Evolutionary conservation across 2,113 vertebrate genomes (phyloP).

Genomic region (Arenaria interpres): DNA sequence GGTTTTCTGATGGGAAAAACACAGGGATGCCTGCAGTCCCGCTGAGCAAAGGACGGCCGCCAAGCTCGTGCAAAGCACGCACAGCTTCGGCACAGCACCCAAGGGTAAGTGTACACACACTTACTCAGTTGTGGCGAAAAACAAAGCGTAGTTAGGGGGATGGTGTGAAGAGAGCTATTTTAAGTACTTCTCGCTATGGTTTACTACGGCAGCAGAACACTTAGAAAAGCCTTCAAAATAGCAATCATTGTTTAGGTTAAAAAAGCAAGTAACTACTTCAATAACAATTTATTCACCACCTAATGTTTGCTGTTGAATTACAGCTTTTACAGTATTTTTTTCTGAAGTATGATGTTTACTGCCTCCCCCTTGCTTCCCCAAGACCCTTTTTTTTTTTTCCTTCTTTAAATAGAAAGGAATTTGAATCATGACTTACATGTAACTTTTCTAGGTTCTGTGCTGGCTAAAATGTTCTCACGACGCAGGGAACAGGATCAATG

Average conservation of each 20-base stretch:
- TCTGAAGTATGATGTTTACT: constrained; percentile 22
- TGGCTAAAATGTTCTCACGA: constrained; percentile 78
- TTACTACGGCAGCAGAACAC: constrained; percentile 13
- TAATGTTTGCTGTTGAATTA: constrained; percentile 43
- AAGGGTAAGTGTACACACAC: fast-evolving
- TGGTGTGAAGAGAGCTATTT: neutral
- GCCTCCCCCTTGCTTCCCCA: neutral
- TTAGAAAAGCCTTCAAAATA: constrained; percentile 37
- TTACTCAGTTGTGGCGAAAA: neutral
- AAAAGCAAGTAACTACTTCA: constrained; percentile 39
- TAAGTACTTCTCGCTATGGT: neutral
- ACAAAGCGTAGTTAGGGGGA: neutral
- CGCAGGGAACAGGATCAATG: constrained; percentile 71
- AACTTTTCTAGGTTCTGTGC: constrained; percentile 78
- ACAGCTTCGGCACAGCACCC: neutral
- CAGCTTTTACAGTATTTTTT: constrained; percentile 42
- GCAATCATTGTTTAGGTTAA: constrained; percentile 48
- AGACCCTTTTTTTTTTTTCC: neutral
- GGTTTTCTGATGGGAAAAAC: neutral
- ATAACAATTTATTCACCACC: constrained; percentile 39
- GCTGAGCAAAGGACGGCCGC: neutral
- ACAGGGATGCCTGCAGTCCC: neutral
- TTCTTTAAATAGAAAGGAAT: constrained; percentile 43
- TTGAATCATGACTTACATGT: constrained; percentile 76
- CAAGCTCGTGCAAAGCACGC: fast-evolving